Evolutionary conservation across 1,140 invertebrate genomes (phyloP), one percentile per base, ranked within the genome.

Genomic region (Argopecten irradians): DNA sequence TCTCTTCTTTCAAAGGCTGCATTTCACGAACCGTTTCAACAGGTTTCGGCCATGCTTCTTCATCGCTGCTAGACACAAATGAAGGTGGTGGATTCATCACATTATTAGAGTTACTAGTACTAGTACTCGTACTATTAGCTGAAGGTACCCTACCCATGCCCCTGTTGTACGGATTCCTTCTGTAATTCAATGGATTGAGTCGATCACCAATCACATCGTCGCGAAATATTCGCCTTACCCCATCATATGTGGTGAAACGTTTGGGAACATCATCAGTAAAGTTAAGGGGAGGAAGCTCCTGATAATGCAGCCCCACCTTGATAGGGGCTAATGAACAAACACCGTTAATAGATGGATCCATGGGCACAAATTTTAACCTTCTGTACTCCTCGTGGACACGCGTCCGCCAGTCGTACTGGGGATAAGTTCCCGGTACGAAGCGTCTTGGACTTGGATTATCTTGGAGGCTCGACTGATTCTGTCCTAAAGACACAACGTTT

Each of bases 241-340:
- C 55, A 71, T 71, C 55, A n/a, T 71, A 71, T 16, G 55, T 28
- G 28, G 55, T 5, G 11, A 71, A 71, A n/a, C 55, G 55, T 71
- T 71, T 71, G 7, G 55, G 55, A 71, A 71, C 55, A 71, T 71
- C 55, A n/a, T 71, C 55, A 71, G 55, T 28, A 71, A 71, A 71
- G n/a, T 71, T 71, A 0, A 71, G 22, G 8, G 55, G 55, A 71
- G 55, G 55, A 11, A 71, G 55, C 1, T 71, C 22, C n/a, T 71
- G 55, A 71, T 71, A n/a, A 28, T 71, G 55, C n/a, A 71, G 55
- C 8, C 84, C 84, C 11, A 90, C 85, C 22, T 86, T 84, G 35
- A 90, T 88, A 22, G 89, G 89, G 14, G 89, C 89, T 22, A 90
- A 84, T 16, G 87, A 86, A 82, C 89, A 90, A 13, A 90, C 87